Percentiles rank a stretch among this genome's conserved stretches.
Evolutionary conservation across 2,797 vertebrate genomes (phyloP).

Genomic region (Alectoris magna): DNA sequence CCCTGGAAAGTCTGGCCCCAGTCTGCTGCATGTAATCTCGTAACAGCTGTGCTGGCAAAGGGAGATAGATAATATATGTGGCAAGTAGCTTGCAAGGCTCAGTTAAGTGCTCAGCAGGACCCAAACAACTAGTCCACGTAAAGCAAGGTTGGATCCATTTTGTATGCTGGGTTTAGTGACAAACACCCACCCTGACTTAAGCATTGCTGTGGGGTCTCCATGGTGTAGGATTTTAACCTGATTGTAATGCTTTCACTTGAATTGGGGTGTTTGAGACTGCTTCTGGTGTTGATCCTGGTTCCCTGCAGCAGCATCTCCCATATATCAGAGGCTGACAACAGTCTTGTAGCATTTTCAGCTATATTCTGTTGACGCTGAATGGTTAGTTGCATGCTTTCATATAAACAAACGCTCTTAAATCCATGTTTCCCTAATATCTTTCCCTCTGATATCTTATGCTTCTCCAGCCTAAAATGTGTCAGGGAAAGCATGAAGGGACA

Average conservation of each 20-base stretch:
- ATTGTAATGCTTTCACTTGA: background rate
- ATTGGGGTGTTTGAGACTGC: background rate
- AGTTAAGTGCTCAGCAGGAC: background rate
- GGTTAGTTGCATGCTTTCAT: background rate
- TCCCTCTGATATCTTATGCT: background rate
- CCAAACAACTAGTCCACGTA: background rate
- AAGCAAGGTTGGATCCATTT: background rate
- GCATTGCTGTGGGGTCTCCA: background rate
- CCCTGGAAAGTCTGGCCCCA: background rate
- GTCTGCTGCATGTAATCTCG: background rate
- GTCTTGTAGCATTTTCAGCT: background rate
- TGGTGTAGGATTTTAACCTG: accelerated
- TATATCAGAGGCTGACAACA: background rate
- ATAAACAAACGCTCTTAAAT: background rate
- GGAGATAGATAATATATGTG: background rate
- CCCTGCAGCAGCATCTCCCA: background rate
- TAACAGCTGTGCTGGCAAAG: background rate
- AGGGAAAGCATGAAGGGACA: background rate
- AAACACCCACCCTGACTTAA: background rate
- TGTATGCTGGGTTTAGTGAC: background rate
- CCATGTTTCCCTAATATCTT: background rate
- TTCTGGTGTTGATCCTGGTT: background rate
- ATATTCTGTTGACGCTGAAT: background rate
- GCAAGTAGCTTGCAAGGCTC: background rate
- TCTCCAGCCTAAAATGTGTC: background rate